Conservation (phyloP, 2,888 invertebrate species). For the Tiphia femorata region DNA sequence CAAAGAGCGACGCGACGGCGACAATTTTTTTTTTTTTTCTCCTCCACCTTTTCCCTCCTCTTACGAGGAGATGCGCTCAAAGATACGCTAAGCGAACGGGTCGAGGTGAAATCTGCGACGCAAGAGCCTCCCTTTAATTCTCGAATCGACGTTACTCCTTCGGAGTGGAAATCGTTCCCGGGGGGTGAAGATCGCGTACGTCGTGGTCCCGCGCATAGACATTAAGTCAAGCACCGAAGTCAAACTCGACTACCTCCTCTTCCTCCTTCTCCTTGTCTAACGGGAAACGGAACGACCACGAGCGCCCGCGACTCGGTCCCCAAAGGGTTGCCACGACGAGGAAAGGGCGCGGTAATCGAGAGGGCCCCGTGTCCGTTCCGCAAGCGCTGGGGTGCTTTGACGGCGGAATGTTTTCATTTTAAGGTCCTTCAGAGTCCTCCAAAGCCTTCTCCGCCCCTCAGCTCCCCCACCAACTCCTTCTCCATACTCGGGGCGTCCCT, state of each 20-base stretch:
- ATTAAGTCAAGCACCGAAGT: not conserved
- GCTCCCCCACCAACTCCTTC: slow-evolving; percentile 25
- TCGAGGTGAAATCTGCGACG: too few relatives aligned
- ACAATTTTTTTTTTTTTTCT: not conserved
- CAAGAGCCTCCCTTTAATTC: too few relatives aligned
- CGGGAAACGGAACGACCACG: slow-evolving; percentile 14
- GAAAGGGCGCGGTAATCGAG: slow-evolving; percentile 34
- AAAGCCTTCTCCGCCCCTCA: slow-evolving; percentile 35
- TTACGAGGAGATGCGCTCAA: too few relatives aligned
- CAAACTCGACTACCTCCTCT: not conserved
- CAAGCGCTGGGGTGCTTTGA: slow-evolving; percentile 39
- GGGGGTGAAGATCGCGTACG: too few relatives aligned
- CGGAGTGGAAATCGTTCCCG: too few relatives aligned
- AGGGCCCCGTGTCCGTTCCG: slow-evolving; percentile 20
- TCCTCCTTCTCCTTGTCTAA: slow-evolving; percentile 6
- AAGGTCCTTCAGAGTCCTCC: slow-evolving; percentile 48
- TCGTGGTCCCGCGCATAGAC: not conserved
- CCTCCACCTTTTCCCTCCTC: too few relatives aligned
- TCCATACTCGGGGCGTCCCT: slow-evolving; percentile 8
- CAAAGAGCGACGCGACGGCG: not conserved
- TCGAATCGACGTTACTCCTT: too few relatives aligned
- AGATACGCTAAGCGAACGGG: too few relatives aligned
- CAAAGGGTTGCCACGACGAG: slow-evolving; percentile 17
- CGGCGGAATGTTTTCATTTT: slow-evolving; percentile 51
- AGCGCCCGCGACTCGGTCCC: slow-evolving; percentile 1